A percentile compares a stretch with the other conserved stretches of the same genome.
Conservation (phyloP, 2,113 vertebrate species). For the Astur gentilis region DNA sequence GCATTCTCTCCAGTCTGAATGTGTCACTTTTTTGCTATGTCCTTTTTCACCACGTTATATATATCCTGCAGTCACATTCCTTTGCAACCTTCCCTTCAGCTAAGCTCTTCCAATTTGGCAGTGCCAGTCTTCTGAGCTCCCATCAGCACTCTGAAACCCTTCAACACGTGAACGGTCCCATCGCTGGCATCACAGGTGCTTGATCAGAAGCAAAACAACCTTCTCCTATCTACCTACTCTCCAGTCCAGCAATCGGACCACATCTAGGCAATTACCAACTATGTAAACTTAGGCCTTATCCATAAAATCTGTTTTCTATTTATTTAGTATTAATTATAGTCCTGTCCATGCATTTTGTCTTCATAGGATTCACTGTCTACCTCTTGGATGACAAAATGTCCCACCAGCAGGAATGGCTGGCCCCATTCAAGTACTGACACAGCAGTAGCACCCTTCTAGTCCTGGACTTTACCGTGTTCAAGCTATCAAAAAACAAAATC, state of each 20-base stretch:
- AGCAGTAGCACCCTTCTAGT: neutral
- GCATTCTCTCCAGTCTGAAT: neutral
- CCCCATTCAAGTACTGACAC: accelerated
- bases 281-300: neutral
- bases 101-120: neutral
- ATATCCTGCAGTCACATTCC: accelerated
- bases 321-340: neutral
- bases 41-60: accelerated
- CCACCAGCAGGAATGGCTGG: neutral
- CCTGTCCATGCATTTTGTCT: neutral
- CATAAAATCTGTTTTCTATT: neutral
- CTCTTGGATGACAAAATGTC: neutral
- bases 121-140: neutral
- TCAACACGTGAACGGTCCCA: neutral
- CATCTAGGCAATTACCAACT: neutral
- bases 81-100: neutral
- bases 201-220: neutral
- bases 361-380: neutral
- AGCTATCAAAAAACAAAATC: neutral
- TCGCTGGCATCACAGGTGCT: neutral
- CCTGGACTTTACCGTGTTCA: accelerated
- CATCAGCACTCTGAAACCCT: neutral
- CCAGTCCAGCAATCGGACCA: neutral
- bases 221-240: neutral
- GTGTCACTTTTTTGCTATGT: neutral